Percentiles rank a stretch among this genome's conserved stretches.
Evolutionary conservation across 2,113 vertebrate species (phyloP).

Genomic region (Cercocebus atys): DNA sequence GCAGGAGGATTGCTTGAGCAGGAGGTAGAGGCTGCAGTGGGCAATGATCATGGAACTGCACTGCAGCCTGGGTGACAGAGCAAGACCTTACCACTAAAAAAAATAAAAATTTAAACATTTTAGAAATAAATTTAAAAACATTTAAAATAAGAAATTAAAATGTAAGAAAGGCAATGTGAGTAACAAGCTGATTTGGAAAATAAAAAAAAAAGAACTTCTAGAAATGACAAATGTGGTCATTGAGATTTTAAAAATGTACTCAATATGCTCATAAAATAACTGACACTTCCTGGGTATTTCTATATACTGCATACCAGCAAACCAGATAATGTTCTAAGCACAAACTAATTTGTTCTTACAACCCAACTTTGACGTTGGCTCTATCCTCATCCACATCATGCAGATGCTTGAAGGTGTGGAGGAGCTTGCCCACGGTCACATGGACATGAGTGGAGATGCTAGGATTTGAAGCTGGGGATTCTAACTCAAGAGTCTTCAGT

Average conservation of each 20-base stretch:
- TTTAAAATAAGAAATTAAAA: not conserved
- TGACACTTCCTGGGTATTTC: not conserved
- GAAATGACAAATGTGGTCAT: not conserved
- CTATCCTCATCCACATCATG: not conserved
- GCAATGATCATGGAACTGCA: no score
- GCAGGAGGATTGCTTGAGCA: no score
- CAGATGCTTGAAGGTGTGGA: not conserved
- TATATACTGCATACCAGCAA: not conserved
- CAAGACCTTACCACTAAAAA: no score
- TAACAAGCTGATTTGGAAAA: not conserved
- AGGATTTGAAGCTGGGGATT: not conserved
- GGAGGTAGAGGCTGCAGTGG: no score
- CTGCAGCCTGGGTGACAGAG: no score
- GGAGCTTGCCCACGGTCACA: not conserved
- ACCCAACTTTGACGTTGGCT: not conserved
- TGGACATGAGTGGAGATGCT: not conserved
- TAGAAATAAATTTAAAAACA: no score
- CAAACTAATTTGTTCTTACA: not conserved
- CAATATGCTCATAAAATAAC: not conserved
- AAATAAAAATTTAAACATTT: no score
- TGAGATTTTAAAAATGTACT: not conserved
- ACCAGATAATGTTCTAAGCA: not conserved
- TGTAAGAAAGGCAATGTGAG: not conserved
- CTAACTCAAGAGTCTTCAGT: not conserved
- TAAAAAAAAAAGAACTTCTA: not conserved